Base-by-base conservation (phyloP, 1,140 invertebrate species). In the Helicoverpa armigera region DNA sequence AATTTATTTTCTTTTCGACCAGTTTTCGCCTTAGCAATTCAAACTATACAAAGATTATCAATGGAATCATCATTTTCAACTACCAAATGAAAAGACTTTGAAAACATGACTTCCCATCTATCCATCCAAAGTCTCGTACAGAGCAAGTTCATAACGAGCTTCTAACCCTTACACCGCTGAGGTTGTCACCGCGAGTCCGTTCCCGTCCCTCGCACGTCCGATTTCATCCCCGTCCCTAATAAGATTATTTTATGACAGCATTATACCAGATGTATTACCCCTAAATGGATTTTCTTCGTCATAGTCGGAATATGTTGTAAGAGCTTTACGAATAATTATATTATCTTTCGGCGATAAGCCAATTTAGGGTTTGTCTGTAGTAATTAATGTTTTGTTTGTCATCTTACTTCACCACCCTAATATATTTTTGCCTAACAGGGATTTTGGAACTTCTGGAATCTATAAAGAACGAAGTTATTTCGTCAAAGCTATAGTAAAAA, bases 191-290 rank as follows among this genome's bases (percentile, higher is more conserved):
- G 16, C 65, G 29, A 72, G 69, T 54, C 69, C 48, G 48, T n/a
- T n/a, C 9, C 11, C 31, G 31, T 58, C 73, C 18, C 61, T 75
- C 73, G 54, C 74, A 78, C 75, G 75, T 78, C 75, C 75, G 61
- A 78, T 78, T 78, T 67, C 75, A 67, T 67, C 56, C 18, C 75
- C 75, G 31, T 3, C 50, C 61, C 50, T 67, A 78, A 78, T 67
- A 51, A 67, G 75, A 78, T 78, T 78, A 78, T 78, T 78, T 63
- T 61, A 78, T 78, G 75, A 78, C 35, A 63, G 48, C 56, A 67
- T 78, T 67, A 75, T 75, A 48, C 29, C 58, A 63, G 75, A 78
- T 67, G 75, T 78, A 78, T 77, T 48, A 77, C 58, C 48, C 61
- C 75, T 67, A 67, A 77, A 65, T 65, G 75, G 61, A 77, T 77